Evolutionary conservation across 2,113 vertebrate genomes (phyloP).

Genomic region (Girardinichthys multiradiatus): DNA sequence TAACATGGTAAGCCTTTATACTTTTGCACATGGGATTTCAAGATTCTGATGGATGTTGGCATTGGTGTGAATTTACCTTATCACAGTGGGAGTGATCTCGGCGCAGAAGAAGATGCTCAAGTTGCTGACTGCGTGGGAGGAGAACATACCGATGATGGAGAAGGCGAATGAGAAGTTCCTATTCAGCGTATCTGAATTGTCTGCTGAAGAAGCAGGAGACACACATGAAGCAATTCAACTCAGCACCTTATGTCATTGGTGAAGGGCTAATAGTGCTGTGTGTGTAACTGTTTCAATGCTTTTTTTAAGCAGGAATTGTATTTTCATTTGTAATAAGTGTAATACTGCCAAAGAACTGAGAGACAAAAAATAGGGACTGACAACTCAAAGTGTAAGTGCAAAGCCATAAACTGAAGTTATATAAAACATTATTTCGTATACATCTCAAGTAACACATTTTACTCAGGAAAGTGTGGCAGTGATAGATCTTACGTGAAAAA

Average conservation of each 20-base stretch:
- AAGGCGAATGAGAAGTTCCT: constrained; percentile 92
- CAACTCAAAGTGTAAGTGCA: neutral
- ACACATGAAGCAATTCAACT: constrained; percentile 14
- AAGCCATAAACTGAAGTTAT: neutral
- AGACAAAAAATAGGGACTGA: neutral
- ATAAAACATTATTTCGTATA: neutral
- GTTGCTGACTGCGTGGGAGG: constrained; percentile 94
- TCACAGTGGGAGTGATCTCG: constrained; percentile 96
- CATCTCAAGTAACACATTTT: no score
- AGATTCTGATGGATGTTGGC: neutral
- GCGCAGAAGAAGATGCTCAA: constrained; percentile 99
- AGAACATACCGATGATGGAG: constrained; percentile 98
- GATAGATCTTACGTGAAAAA: no score
- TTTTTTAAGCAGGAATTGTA: neutral
- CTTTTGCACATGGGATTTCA: neutral
- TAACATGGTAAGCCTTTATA: neutral
- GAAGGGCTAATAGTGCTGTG: neutral
- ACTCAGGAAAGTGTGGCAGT: no score
- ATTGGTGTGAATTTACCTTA: constrained; percentile 83
- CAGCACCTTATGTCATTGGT: neutral
- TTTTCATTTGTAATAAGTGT: neutral
- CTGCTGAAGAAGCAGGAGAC: constrained; percentile 67
- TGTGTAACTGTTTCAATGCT: neutral
- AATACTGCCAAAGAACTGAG: neutral
- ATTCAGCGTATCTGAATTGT: constrained; percentile 88